Evolutionary conservation across 2,113 vertebrate genomes (phyloP).

Genomic region (Menura novaehollandiae): DNA sequence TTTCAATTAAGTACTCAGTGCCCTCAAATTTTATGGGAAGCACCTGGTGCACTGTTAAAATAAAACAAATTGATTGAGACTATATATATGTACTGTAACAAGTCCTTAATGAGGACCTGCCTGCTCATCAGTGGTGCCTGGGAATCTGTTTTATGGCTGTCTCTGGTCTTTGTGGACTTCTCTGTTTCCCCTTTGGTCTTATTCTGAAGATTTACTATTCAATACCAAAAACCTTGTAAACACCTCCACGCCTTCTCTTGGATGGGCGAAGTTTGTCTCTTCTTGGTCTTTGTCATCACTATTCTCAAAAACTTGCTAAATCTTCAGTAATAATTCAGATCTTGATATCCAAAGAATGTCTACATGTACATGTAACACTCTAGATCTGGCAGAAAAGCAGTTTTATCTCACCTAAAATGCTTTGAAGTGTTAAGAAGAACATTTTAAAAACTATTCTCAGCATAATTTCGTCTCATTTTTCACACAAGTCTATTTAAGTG

Average conservation of each 20-base stretch:
- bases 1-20: neutral
- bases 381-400: neutral
- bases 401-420: neutral
- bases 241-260: neutral
- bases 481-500: neutral
- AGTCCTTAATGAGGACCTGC: neutral
- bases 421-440: neutral
- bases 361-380: neutral
- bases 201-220: neutral
- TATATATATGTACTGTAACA: neutral
- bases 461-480: neutral
- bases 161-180: neutral
- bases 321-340: neutral
- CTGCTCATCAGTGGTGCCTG: neutral
- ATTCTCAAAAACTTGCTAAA: neutral
- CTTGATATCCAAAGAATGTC: neutral
- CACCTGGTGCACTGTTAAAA: neutral
- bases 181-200: neutral
- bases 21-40: neutral
- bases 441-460: neutral
- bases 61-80: conserved; percentile 20
- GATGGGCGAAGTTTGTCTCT: neutral
- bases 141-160: neutral
- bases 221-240: neutral
- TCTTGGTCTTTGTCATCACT: neutral